Evolutionary conservation across 1,140 invertebrate species (phyloP), one percentile per base, ranked within the genome.

Genomic region (Lepidurus couesii): DNA sequence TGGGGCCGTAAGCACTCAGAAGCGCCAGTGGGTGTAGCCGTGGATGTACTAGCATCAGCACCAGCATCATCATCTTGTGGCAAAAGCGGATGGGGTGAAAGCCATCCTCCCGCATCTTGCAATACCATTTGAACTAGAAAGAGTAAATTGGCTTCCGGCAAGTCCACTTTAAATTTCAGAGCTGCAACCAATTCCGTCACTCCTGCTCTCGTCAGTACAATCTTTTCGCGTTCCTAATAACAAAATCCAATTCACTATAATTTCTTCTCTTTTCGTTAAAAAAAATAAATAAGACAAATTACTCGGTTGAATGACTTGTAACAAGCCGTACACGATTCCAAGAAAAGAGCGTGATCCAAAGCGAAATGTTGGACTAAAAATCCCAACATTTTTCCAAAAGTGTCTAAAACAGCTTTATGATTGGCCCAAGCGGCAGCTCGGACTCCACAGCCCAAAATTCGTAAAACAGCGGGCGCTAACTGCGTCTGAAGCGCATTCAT

Each of bases 101-200:
- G 84, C 26, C 89, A 89, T 7, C 94, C 94, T 53, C 93, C 93
- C 77, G 91, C 89, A 85, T 95, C 94, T 86, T 96, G 93, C 74
- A 96, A 86, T 79, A 94, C 89, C 80, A 95, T 91, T 82, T 96
- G 94, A 42, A 99, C 91, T 0, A 99, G 88, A 82, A 97, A 89
- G 7, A 99, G 87, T 75, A 98, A 90, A 86, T 99, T 99, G 16
- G 93, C 91, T 85, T 99, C 97, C 0, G 96, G 96, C 81, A 98
- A 91, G 11, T 91, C 91, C 7, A 90, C 92, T 87, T 98, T 98
- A 83, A 98, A 98, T 85, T 98, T 96, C 43, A 99, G 88, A 0
- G 95, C 95, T 84, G 98, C 95, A 42, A 98, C 91, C 76, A 99
- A 87, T 86, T 99, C 97, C 84, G 92, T 95, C 16, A 98, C 92